Evolutionary conservation across 1,140 invertebrate genomes (phyloP).

Genomic region (Cardiocondyla obscurior): DNA sequence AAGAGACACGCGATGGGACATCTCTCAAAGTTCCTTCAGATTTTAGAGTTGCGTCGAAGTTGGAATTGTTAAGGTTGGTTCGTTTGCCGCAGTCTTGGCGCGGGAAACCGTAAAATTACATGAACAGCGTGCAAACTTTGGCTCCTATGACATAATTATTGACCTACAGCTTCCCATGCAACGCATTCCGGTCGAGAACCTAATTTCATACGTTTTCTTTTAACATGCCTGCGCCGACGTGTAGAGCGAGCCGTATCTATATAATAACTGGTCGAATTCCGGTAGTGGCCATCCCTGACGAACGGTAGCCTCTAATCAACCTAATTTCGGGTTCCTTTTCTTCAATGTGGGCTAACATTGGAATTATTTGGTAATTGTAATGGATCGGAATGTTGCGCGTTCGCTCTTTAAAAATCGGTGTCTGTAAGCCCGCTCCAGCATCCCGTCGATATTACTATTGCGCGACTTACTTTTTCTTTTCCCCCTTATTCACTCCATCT

Average conservation of each 20-base stretch:
- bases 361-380: slow-evolving; percentile 84
- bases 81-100: background rate
- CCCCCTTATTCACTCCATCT: slow-evolving; percentile 31
- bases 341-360: slow-evolving; percentile 78
- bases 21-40: background rate
- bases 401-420: slow-evolving; percentile 62
- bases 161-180: slow-evolving; percentile 35
- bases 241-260: slow-evolving; percentile 73
- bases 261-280: slow-evolving; percentile 84
- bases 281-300: slow-evolving; percentile 83
- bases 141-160: slow-evolving; percentile 54
- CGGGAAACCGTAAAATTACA: slow-evolving; percentile 42
- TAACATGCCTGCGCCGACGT: slow-evolving; percentile 50
- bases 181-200: slow-evolving; percentile 44
- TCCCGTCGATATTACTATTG: slow-evolving; percentile 52
- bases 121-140: slow-evolving; percentile 47
- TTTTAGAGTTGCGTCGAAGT: background rate
- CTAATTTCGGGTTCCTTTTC: slow-evolving; percentile 82
- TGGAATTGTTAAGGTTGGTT: background rate
- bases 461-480: slow-evolving; percentile 51
- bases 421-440: background rate
- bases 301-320: slow-evolving; percentile 84
- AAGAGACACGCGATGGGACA: background rate
- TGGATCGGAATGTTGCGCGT: slow-evolving; percentile 81
- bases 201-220: slow-evolving; percentile 65